Percentiles rank a stretch among this genome's conserved stretches.
phyloP scores from a whole-genome alignment of 2,797 vertebrate genomes.

The Pangasius sanitwongsei region DNA sequence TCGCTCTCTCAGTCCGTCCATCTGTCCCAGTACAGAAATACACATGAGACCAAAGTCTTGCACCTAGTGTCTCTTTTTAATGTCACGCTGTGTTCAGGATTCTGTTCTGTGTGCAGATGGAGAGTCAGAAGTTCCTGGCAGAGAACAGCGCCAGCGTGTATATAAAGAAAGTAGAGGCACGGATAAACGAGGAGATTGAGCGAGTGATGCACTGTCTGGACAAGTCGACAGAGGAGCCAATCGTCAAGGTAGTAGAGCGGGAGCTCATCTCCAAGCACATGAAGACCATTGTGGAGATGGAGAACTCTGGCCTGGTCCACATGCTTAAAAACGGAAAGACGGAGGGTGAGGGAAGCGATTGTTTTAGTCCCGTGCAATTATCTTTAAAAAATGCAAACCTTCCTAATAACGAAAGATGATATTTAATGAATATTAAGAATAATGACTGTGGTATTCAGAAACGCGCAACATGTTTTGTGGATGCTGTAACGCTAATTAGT shows the following conservation, averaged over 20 bases:
- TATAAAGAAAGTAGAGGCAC: slow-evolving; percentile 97
- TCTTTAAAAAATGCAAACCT: not conserved
- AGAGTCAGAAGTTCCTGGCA: slow-evolving; percentile 97
- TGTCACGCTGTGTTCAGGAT: not conserved
- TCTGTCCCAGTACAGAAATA: not conserved
- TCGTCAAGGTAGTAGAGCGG: slow-evolving; percentile 95
- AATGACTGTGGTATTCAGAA: not conserved
- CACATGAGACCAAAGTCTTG: not conserved
- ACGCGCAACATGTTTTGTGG: not conserved
- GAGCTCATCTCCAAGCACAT: slow-evolving; percentile 98
- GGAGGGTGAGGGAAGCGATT: slow-evolving; percentile 78
- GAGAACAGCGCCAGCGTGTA: slow-evolving; percentile 98
- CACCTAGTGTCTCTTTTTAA: too few relatives aligned
- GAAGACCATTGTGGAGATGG: slow-evolving; percentile 99
- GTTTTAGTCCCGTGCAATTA: not conserved
- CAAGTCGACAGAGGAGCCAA: slow-evolving; percentile 94
- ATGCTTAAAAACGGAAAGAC: slow-evolving; percentile 98
- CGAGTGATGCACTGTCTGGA: slow-evolving; percentile 97
- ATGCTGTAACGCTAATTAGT: not conserved
- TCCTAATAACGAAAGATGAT: not conserved
- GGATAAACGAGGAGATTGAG: slow-evolving; percentile 98
- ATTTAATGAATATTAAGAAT: not conserved
- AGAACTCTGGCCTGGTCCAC: slow-evolving; percentile 95
- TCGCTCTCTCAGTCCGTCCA: not conserved
- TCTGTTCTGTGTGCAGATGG: slow-evolving; percentile 80